phyloP scores from a whole-genome alignment of 2,113 vertebrate genomes.

The Triplophysa dalaica region DNA sequence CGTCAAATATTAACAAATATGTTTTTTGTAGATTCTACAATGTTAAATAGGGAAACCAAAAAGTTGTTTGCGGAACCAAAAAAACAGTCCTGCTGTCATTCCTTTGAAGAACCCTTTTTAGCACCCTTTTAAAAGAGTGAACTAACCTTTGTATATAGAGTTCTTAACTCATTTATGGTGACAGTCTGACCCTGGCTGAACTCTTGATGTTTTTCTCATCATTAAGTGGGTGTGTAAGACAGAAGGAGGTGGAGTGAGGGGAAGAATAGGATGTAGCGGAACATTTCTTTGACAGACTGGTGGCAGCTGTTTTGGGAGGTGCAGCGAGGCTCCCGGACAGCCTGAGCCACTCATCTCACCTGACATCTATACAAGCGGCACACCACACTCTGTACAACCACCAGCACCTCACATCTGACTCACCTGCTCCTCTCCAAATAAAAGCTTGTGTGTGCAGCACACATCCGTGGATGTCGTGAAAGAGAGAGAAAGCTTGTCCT shows the following conservation, averaged over 20 bases:
- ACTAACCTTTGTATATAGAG: background rate
- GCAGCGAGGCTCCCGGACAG: conserved; percentile 54
- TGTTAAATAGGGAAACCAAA: too few relatives aligned
- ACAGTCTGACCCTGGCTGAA: conserved; percentile 14
- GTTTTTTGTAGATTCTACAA: too few relatives aligned
- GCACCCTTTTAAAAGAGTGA: too few relatives aligned
- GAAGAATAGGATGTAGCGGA: conserved; percentile 58
- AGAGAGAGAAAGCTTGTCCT: conserved; percentile 23
- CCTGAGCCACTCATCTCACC: conserved; percentile 53
- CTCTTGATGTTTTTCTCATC: conserved; percentile 66
- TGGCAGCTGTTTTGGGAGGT: conserved; percentile 74
- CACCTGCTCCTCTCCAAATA: conserved; percentile 35
- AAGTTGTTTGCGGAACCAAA: too few relatives aligned
- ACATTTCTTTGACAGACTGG: conserved; percentile 68
- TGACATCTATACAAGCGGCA: conserved; percentile 49
- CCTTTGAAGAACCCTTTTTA: too few relatives aligned
- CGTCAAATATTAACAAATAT: too few relatives aligned
- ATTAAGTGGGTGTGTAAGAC: conserved; percentile 47
- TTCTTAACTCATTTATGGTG: background rate
- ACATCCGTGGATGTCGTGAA: background rate
- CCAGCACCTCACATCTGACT: conserved; percentile 45
- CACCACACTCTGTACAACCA: conserved; percentile 38
- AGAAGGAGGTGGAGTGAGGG: conserved; percentile 52
- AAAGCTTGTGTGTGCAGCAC: conserved; percentile 10
- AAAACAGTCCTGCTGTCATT: too few relatives aligned